A percentile compares a stretch with the other conserved stretches of the same genome.
Conservation (phyloP, 35 echinoderm and acorn worm species). For the Holothuria glaberrima region DNA sequence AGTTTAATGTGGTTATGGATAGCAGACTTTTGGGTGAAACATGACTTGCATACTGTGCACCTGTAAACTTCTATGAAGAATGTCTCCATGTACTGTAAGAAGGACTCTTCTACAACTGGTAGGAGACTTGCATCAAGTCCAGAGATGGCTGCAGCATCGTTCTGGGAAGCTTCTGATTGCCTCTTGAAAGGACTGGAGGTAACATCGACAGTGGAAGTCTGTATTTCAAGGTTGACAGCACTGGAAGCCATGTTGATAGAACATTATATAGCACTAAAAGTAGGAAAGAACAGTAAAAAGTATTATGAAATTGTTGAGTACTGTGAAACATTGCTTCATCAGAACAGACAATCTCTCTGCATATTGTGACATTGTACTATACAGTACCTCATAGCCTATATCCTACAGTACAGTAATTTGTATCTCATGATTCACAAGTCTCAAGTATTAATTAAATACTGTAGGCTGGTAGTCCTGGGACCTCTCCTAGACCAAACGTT, state of each 20-base stretch:
- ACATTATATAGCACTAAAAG: too few species aligned
- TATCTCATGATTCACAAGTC: too few species aligned
- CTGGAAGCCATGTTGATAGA: not conserved
- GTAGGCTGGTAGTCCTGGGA: too few species aligned
- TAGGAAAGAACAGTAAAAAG: too few species aligned
- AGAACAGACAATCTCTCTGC: too few species aligned
- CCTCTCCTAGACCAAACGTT: too few species aligned
- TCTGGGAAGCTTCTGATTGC: not conserved
- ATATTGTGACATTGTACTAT: too few species aligned
- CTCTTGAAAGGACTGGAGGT: not conserved
- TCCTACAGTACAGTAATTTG: too few species aligned
- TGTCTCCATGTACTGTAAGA: conserved; percentile 56
- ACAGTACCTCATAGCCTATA: too few species aligned
- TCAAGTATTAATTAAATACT: too few species aligned
- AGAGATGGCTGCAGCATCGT: not conserved
- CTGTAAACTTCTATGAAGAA: conserved; percentile 75
- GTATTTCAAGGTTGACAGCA: conserved; percentile 21
- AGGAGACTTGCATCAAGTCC: conserved; percentile 30
- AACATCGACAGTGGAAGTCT: not conserved
- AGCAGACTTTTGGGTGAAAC: conserved; percentile 29
- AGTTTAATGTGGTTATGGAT: conserved; percentile 60
- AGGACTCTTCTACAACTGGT: conserved; percentile 13
- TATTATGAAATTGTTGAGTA: too few species aligned
- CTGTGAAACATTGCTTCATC: too few species aligned
- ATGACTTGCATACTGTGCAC: conserved; percentile 77